phyloP scores from a whole-genome alignment of 2,797 vertebrate species.

The Rhincodon typus region DNA sequence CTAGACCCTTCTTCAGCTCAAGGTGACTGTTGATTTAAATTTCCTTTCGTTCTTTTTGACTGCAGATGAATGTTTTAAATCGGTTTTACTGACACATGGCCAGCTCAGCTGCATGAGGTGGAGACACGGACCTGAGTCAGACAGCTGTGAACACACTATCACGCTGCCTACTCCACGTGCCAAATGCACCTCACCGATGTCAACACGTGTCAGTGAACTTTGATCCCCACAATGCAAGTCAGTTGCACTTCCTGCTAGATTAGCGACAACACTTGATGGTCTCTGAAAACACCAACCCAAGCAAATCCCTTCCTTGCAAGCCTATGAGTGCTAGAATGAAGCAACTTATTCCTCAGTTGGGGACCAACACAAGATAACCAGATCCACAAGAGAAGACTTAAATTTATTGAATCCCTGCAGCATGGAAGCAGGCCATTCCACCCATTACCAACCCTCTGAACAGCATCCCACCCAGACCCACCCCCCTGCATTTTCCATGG shows the following conservation, averaged over 20 bases:
- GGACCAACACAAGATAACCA: too few species aligned
- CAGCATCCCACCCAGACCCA: too few species aligned
- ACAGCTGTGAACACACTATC: neutral
- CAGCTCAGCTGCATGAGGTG: neutral
- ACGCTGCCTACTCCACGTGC: neutral
- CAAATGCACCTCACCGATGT: neutral
- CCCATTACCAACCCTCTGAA: too few species aligned
- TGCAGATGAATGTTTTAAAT: neutral
- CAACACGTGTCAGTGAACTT: neutral
- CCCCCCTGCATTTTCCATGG: too few species aligned
- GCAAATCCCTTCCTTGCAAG: too few species aligned
- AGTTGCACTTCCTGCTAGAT: neutral
- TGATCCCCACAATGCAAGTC: neutral
- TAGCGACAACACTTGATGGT: neutral
- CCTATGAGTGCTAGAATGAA: too few species aligned
- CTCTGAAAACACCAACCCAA: neutral
- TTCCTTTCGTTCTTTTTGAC: neutral
- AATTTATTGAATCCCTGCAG: neutral
- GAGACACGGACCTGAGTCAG: neutral
- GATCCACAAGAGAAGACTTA: neutral
- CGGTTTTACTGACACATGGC: neutral
- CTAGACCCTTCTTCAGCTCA: neutral
- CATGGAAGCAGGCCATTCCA: too few species aligned
- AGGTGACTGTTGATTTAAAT: neutral
- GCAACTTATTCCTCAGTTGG: too few species aligned